Conservation (phyloP, 1,140 invertebrate genomes). For the Pseudomyrmex sp. region DNA sequence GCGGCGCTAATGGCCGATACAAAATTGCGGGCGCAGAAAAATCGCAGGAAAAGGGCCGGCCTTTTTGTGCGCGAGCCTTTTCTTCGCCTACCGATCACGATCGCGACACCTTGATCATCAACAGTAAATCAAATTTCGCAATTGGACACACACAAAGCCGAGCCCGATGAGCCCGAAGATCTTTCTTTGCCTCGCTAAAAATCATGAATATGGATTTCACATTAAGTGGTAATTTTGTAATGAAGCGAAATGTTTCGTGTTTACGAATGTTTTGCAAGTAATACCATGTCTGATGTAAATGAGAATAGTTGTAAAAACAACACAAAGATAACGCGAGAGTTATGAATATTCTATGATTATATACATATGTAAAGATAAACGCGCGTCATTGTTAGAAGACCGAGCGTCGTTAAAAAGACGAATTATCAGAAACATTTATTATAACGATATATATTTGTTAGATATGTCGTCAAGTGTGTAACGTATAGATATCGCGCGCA, state of each 20-base stretch:
- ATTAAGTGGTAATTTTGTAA: not conserved
- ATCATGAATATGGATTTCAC: conserved; percentile 1
- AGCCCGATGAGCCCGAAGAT: not conserved
- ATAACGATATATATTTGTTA: conserved; percentile 1
- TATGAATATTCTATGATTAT: conserved; percentile 21
- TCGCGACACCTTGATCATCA: conserved; percentile 50
- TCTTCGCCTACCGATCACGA: conserved; percentile 28
- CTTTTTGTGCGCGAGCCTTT: conserved; percentile 11
- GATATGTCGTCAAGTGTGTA: not conserved
- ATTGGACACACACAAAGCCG: not conserved
- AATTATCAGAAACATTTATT: conserved; percentile 28
- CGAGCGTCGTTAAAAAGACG: not conserved
- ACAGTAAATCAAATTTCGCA: conserved; percentile 41
- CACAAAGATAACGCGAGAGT: not conserved
- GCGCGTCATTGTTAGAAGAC: not conserved
- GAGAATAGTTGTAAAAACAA: not conserved
- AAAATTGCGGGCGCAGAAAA: conserved; percentile 67
- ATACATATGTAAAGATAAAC: conserved; percentile 7
- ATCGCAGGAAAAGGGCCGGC: conserved; percentile 18
- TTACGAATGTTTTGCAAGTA: not conserved
- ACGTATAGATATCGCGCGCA: conserved; percentile 36
- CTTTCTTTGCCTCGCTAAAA: not conserved
- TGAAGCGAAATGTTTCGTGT: not conserved
- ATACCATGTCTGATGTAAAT: not conserved
- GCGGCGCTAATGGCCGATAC: conserved; percentile 72